phyloP scores from a whole-genome alignment of 2,797 vertebrate species.

The Chelon labrosus region DNA sequence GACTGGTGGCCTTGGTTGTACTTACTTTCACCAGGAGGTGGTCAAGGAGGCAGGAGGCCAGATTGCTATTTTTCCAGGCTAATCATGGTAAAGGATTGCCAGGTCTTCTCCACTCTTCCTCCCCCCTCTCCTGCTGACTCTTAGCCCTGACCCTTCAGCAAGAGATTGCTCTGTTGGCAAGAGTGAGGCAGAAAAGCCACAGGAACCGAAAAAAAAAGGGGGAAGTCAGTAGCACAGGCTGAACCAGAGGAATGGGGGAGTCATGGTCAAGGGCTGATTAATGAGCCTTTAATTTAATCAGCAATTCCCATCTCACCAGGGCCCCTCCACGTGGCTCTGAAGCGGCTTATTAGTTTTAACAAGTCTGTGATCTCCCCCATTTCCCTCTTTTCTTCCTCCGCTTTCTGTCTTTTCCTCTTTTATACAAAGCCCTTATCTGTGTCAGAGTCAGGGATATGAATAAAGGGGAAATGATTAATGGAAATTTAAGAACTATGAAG shows the following conservation, averaged over 20 bases:
- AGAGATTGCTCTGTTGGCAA: constrained; percentile 59
- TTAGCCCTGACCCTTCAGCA: constrained; percentile 66
- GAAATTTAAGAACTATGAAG: constrained; percentile 76
- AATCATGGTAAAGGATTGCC: constrained; percentile 55
- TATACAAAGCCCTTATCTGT: constrained; percentile 70
- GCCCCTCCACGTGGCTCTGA: constrained; percentile 87
- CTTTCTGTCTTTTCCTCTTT: constrained; percentile 61
- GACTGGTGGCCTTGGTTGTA: constrained; percentile 28
- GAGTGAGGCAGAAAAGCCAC: constrained; percentile 15
- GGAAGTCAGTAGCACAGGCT: constrained; percentile 75
- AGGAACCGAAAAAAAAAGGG: constrained; percentile 1
- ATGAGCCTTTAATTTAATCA: constrained; percentile 96
- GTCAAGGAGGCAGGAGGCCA: constrained; percentile 47
- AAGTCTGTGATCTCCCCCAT: constrained; percentile 89
- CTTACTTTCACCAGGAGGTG: constrained; percentile 51
- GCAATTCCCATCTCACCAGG: constrained; percentile 87
- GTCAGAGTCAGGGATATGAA: constrained; percentile 67
- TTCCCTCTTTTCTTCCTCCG: constrained; percentile 43
- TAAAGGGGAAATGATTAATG: constrained; percentile 78
- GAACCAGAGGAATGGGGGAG: constrained; percentile 86
- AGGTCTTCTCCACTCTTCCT: constrained; percentile 28
- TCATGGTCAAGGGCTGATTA: constrained; percentile 89
- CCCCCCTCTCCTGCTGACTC: constrained; percentile 52
- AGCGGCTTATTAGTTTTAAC: constrained; percentile 94
- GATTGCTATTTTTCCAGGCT: constrained; percentile 63